These are phyloP conservation scores for Orycteropus afer DNA, from an alignment of 2,113 vertebrate genomes.

Conservation along the genomic window DNA sequence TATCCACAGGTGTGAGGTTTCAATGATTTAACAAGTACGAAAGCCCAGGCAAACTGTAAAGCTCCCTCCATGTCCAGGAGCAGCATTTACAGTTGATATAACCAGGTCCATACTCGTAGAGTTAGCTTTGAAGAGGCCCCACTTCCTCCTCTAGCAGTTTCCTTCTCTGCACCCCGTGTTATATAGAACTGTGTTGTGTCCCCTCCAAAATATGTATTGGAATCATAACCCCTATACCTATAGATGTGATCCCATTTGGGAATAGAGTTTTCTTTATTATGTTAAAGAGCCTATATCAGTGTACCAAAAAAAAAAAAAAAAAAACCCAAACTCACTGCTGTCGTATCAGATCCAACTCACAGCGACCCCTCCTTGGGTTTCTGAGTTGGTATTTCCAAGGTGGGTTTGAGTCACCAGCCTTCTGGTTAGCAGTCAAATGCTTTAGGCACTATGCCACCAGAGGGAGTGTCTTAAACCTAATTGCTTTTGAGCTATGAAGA, in stretches of 20 bases:
- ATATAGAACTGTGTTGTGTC: background rate
- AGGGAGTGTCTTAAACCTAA: background rate
- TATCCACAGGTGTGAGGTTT: background rate
- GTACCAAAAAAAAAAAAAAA: no score
- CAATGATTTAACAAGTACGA: background rate
- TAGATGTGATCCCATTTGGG: background rate
- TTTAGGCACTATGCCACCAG: no score
- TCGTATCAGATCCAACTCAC: no score
- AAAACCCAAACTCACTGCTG: no score
- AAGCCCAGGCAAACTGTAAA: no score
- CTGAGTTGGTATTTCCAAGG: no score
- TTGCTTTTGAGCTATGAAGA: background rate
- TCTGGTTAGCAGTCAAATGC: no score
- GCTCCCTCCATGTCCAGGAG: background rate
- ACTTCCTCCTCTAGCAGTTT: background rate
- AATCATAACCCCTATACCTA: background rate
- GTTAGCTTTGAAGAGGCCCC: background rate
- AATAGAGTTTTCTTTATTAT: background rate
- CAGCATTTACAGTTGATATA: background rate
- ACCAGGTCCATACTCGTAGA: accelerated
- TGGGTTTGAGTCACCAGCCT: no score
- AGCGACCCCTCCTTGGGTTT: no score
- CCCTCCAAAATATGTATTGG: background rate
- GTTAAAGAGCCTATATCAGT: background rate
- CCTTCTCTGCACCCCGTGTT: background rate